Evolutionary conservation across 2,797 vertebrate genomes (phyloP).

Genomic region (Alauda arvensis): DNA sequence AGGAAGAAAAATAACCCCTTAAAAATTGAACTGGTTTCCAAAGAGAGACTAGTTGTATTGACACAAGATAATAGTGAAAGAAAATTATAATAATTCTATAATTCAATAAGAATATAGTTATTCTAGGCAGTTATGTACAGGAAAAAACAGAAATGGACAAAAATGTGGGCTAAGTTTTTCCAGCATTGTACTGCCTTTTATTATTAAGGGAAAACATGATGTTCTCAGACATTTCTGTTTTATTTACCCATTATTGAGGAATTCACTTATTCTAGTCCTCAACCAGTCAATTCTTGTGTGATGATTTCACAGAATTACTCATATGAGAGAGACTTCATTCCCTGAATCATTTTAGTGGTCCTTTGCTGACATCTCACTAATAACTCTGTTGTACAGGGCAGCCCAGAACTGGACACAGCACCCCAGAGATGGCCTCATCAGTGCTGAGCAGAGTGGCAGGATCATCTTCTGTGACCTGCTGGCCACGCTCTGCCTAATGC

Average conservation of each 20-base stretch:
- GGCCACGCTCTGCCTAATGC: background rate
- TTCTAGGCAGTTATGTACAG: background rate
- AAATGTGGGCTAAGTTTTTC: background rate
- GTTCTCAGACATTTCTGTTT: background rate
- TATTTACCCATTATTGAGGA: background rate
- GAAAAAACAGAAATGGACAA: background rate
- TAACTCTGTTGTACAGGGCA: background rate
- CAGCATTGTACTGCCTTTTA: background rate
- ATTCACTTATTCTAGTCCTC: background rate
- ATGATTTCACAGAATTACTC: background rate
- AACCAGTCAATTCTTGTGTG: background rate
- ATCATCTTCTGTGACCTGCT: background rate
- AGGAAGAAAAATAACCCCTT: background rate
- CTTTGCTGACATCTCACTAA: background rate
- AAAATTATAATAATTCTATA: background rate
- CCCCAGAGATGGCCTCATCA: background rate
- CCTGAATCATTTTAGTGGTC: background rate
- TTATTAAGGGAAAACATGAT: background rate
- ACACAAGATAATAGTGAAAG: background rate
- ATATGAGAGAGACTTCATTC: background rate
- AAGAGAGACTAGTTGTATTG: background rate
- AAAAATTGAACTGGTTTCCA: background rate
- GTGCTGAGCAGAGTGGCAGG: background rate
- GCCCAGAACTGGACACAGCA: background rate
- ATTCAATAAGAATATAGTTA: background rate